Evolutionary conservation across 1,140 invertebrate species (phyloP).

Genomic region (Drosophila neocordata): DNA sequence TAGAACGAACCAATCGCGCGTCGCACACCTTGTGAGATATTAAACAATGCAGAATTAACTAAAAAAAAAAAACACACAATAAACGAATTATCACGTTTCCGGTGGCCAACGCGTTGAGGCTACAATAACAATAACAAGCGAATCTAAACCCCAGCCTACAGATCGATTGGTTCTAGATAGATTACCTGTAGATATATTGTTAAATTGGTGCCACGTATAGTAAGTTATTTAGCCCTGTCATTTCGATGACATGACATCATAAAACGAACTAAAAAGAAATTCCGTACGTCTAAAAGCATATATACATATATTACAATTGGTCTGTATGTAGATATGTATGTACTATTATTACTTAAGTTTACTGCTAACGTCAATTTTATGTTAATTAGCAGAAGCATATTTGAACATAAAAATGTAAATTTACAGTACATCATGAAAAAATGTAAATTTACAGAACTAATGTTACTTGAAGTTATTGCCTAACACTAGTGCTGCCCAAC

Average conservation of each 20-base stretch:
- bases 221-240: constrained; percentile 5
- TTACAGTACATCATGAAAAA: no score
- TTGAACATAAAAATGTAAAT: no score
- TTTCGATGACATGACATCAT: constrained; percentile 12
- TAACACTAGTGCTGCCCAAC: no score
- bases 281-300: neutral
- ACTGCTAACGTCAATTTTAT: no score
- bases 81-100: constrained; percentile 42
- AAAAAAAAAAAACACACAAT: constrained; percentile 32
- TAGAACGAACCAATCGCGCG: constrained; percentile 26
- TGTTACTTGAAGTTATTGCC: no score
- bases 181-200: neutral
- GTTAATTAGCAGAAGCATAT: no score
- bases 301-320: neutral
- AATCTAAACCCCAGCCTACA: neutral
- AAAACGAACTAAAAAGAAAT: neutral
- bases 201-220: neutral
- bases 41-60: constrained; percentile 29
- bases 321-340: no score
- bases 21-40: constrained; percentile 8
- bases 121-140: constrained; percentile 1
- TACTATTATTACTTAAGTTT: no score
- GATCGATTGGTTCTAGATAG: constrained; percentile 1
- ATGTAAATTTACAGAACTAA: no score
- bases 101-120: constrained; percentile 26